Evolutionary conservation across 37 sponge, comb jelly and placozoan species (phyloP), one percentile per base, ranked within the genome.

Genomic region (Dysidea cf. avara): DNA sequence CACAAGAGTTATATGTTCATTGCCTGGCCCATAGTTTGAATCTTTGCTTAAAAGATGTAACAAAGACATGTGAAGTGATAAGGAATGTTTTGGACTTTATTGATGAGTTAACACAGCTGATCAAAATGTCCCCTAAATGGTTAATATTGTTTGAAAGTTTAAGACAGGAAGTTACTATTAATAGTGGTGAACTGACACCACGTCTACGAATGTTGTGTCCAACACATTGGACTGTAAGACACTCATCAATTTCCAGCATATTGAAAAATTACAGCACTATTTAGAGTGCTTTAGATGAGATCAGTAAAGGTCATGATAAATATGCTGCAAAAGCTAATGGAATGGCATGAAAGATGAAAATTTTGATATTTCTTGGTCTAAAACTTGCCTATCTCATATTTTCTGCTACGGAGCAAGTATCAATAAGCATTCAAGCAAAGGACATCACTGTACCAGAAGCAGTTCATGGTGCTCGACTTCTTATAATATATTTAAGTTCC

Each of bases 301-400:
- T 25, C 7, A 77, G 65, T 39, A 77, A 51, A 16, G 84, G 84
- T 11, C 61, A 68, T 76, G 84, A 83, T 72, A 78, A 84, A 21
- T 80, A 83, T 75, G 86, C 79, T 66, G 86, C 86, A 39, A 85
- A 85, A 64, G 86, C 39, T 24, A 68, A 33, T 22, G 85, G 85
- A 3, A 26, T 84, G 33, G 25, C 43, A 4, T 24, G 3, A 2
- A n/a, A 59, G 64, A 78, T 84, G 85, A 79, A 85, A 72, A 31
- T 6, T 16, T 85, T 85, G 1, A 78, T 68, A 9, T 85, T 59
- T 36, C 77, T 84, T 61, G 71, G 71, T 7, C 58, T 84, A 22
- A 69, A 84, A 34, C 79, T 85, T 4, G 61, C 63, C 9, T 31
- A 64, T 37, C 34, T 69, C n/a, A n/a, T n/a, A n/a, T n/a, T n/a